Conservation (phyloP, 2,113 vertebrate species). For the Oreochromis spilurus region DNA sequence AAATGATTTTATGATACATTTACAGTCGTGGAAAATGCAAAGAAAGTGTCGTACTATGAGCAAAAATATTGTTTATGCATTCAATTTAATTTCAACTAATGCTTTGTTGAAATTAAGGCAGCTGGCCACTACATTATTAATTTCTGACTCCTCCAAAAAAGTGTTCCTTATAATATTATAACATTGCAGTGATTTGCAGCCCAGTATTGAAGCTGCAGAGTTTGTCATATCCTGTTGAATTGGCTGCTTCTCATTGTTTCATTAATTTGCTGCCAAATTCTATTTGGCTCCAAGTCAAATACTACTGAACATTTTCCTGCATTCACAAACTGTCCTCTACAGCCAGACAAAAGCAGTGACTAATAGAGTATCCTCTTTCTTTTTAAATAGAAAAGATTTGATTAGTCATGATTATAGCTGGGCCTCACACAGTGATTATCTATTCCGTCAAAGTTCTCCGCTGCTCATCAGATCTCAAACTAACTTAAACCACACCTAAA, state of each 20-base stretch:
- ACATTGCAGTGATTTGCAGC: not conserved
- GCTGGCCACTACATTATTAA: not conserved
- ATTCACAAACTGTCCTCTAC: not conserved
- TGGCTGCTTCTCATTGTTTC: not conserved
- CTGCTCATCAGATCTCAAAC: slow-evolving; percentile 9
- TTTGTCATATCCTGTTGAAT: not conserved
- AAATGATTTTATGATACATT: not conserved
- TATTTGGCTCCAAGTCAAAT: not conserved
- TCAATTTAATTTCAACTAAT: not conserved
- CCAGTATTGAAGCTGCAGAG: not conserved
- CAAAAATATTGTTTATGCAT: not conserved
- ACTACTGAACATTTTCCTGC: not conserved
- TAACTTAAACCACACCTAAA: not conserved
- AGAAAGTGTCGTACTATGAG: too few relatives aligned
- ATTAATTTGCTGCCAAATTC: slow-evolving; percentile 18
- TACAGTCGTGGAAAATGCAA: not conserved
- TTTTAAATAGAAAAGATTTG: not conserved
- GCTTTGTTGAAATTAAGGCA: not conserved
- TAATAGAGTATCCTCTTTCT: not conserved
- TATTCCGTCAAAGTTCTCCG: not conserved
- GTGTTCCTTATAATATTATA: not conserved
- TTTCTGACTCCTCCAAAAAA: not conserved
- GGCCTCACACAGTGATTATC: not conserved
- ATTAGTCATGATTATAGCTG: not conserved
- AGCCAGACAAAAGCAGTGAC: not conserved